phyloP scores from a whole-genome alignment of 2,113 vertebrate genomes.

The Taxidea taxus region DNA sequence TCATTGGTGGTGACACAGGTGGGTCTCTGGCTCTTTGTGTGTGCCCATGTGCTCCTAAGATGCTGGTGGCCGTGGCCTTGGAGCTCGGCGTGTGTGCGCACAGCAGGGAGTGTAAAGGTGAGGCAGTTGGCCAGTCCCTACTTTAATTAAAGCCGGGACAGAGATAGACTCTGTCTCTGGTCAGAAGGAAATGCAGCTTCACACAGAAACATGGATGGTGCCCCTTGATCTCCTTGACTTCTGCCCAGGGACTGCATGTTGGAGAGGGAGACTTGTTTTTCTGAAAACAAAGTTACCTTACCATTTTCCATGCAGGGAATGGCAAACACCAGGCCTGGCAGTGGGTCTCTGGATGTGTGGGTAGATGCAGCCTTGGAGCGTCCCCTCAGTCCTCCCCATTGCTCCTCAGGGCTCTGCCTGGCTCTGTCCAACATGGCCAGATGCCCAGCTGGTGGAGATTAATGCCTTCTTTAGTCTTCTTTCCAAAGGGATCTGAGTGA shows the following conservation, averaged over 20 bases:
- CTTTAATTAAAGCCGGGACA: not conserved
- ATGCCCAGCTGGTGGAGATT: not conserved
- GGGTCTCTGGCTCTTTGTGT: not conserved
- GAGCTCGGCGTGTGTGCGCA: not conserved
- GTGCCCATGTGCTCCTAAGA: fast-evolving
- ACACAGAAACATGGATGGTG: fast-evolving
- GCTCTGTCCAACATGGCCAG: not conserved
- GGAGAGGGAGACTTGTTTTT: not conserved
- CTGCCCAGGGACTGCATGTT: not conserved
- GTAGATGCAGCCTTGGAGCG: not conserved
- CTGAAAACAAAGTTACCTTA: not conserved
- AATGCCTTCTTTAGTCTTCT: not conserved
- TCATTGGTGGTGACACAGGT: not conserved
- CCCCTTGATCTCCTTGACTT: not conserved
- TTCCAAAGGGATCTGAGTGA: not conserved
- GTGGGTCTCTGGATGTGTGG: not conserved
- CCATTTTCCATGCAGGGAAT: not conserved
- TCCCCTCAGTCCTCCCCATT: fast-evolving
- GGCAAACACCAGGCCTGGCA: not conserved
- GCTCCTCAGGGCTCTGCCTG: not conserved
- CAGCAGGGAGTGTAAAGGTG: not conserved
- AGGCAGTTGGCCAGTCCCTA: not conserved
- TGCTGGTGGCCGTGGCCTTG: no score
- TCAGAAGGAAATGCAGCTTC: not conserved
- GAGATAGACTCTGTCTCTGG: not conserved